phyloP scores from a whole-genome alignment of 2,888 invertebrate genomes.

The Acleris sparsana region DNA sequence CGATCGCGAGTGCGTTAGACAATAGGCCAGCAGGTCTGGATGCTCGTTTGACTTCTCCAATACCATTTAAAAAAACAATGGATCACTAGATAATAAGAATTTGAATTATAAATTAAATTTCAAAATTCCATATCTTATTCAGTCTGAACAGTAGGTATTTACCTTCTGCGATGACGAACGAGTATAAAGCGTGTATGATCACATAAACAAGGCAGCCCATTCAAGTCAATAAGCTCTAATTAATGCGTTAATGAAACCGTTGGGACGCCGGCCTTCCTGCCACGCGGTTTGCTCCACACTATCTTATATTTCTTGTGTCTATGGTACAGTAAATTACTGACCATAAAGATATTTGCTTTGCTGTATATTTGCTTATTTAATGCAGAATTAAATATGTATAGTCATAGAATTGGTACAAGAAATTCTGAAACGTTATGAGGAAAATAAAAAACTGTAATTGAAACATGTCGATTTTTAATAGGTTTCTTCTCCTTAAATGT shows the following conservation, averaged over 20 bases:
- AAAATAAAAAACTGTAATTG: too few species aligned
- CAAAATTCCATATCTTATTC: background rate
- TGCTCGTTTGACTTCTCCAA: too few species aligned
- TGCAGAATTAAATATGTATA: background rate
- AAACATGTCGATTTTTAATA: too few species aligned
- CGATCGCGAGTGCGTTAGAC: too few species aligned
- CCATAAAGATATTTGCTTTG: background rate
- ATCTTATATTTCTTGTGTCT: slow-evolving; percentile 11
- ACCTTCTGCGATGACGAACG: slow-evolving; percentile 2
- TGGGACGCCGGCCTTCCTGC: slow-evolving; percentile 36
- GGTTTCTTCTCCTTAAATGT: too few species aligned
- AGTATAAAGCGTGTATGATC: slow-evolving; percentile 6
- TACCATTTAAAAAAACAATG: too few species aligned
- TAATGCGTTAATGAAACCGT: slow-evolving; percentile 65
- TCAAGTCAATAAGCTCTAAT: slow-evolving; percentile 72
- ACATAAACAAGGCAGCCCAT: slow-evolving; percentile 62
- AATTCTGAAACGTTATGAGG: background rate
- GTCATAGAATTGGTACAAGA: background rate
- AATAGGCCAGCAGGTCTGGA: too few species aligned
- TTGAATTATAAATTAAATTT: too few species aligned
- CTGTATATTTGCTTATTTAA: too few species aligned
- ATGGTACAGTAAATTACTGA: slow-evolving; percentile 9
- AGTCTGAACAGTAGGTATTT: background rate
- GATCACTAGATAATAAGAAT: too few species aligned
- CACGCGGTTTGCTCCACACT: slow-evolving; percentile 23